phyloP scores from a whole-genome alignment of 2,113 vertebrate species.

The Scortum barcoo region DNA sequence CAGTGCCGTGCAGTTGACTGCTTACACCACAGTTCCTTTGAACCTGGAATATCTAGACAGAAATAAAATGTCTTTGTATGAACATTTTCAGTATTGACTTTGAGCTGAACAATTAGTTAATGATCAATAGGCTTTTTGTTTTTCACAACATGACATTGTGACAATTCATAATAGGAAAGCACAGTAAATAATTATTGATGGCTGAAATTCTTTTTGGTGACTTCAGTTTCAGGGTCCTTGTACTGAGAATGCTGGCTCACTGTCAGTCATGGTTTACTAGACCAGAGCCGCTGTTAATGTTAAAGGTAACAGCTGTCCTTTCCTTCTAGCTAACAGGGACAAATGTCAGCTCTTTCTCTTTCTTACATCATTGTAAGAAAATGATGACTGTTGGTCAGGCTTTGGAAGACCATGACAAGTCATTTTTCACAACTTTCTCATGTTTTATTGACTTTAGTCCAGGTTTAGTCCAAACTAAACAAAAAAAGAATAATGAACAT shows the following conservation, averaged over 20 bases:
- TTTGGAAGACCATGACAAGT: background rate
- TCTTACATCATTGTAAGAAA: background rate
- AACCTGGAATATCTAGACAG: constrained; percentile 10
- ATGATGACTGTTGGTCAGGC: background rate
- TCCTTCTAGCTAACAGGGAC: background rate
- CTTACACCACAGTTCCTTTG: constrained; percentile 11
- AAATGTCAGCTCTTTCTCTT: background rate
- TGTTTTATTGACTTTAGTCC: background rate
- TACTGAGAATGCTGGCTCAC: background rate
- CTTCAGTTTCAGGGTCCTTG: background rate
- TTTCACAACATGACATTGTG: background rate
- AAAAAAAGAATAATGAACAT: background rate
- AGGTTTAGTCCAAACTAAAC: too few relatives aligned
- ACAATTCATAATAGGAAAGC: background rate
- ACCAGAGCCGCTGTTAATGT: background rate
- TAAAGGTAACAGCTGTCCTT: background rate
- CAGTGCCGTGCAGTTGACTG: background rate
- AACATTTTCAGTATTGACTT: background rate
- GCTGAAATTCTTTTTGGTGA: too few relatives aligned
- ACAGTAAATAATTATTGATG: background rate
- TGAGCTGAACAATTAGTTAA: background rate
- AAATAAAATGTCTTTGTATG: background rate
- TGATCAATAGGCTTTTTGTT: background rate
- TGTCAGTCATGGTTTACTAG: background rate
- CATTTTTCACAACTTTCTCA: background rate